Evolutionary conservation across 2,888 invertebrate species (phyloP), one percentile per base, ranked within the genome.

Genomic region (Agrenia bidenticulata): DNA sequence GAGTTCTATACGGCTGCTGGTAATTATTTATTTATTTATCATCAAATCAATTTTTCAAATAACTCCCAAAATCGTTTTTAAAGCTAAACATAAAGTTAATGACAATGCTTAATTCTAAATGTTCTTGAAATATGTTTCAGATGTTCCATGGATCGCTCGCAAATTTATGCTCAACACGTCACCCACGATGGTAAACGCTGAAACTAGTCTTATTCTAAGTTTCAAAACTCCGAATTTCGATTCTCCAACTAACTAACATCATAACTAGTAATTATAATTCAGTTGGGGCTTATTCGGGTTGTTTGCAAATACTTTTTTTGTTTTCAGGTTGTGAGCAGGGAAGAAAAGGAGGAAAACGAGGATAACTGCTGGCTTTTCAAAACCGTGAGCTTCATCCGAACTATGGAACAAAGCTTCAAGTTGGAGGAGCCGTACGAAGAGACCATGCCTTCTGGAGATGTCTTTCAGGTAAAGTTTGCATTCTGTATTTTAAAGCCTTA

Each of bases 391-490:
- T 75, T 86, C 56, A 73, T 87, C 54, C 81, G 85, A 69, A 86
- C 85, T 9, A 79, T 80, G 5, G 83, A 84, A 75, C 76, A 79
- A 32, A 83, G 80, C 64, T 87, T 87, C 77, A 84, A 81, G 77
- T 77, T 86, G 24, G 85, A 84, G 15, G 85, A 85, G 75, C 85
- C 86, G 75, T 87, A 87, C 80, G 84, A 84, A 64, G 87, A 88
- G 78, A 78, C 80, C 17, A 86, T 88, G 86, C 86, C 87, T 2
- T 83, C 82, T 67, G 84, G 85, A 77, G 80, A 79, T 51, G 77
- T 74, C 17, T 75, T 83, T 42, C 83, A 83, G 78, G 83, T 82
- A 78, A n/a, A 42, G 32, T 53, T 24, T n/a, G n/a, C n/a, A n/a
- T n/a, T n/a, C 37, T 21, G 21, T 23, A 13, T 37, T 21, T 26